phyloP scores from a whole-genome alignment of 2,888 invertebrate species.

The Entomobrya multifasciata region DNA sequence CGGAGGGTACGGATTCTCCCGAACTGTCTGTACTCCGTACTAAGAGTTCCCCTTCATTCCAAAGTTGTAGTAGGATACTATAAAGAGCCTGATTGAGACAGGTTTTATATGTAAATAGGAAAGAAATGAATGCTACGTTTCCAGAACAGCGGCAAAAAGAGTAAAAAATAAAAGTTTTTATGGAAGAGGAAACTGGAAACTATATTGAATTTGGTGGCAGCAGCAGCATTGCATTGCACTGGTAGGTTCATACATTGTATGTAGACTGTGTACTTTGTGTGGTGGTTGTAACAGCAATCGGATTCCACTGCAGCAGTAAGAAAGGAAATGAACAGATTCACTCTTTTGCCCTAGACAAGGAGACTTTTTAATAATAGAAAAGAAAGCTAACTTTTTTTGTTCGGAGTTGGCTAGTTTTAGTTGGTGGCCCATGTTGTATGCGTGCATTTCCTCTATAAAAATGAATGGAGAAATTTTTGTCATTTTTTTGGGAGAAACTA shows the following conservation, averaged over 20 bases:
- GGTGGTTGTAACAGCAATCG: not conserved
- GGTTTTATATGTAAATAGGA: slow-evolving; percentile 1
- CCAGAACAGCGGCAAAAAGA: not conserved
- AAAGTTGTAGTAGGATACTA: not conserved
- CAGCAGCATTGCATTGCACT: not conserved
- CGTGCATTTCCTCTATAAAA: slow-evolving; percentile 63
- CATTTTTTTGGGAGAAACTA: slow-evolving; percentile 38
- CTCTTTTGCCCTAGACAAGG: slow-evolving; percentile 6
- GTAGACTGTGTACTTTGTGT: not conserved
- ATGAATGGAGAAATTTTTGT: slow-evolving; percentile 35
- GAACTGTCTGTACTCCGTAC: slow-evolving; percentile 45
- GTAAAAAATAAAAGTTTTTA: not conserved
- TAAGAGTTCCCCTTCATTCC: not conserved
- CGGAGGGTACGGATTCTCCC: slow-evolving; percentile 54
- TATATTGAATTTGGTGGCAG: not conserved
- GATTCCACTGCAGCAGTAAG: not conserved
- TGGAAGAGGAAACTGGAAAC: not conserved
- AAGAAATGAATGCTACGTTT: not conserved
- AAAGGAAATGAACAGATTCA: slow-evolving; percentile 2
- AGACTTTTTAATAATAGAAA: slow-evolving; percentile 25
- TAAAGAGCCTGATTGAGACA: not conserved
- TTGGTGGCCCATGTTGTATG: not conserved
- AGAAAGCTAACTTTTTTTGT: not conserved
- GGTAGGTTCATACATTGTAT: not conserved
- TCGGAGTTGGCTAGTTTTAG: not conserved